phyloP scores from a whole-genome alignment of 2,113 vertebrate genomes.

The Petaurus breviceps region DNA sequence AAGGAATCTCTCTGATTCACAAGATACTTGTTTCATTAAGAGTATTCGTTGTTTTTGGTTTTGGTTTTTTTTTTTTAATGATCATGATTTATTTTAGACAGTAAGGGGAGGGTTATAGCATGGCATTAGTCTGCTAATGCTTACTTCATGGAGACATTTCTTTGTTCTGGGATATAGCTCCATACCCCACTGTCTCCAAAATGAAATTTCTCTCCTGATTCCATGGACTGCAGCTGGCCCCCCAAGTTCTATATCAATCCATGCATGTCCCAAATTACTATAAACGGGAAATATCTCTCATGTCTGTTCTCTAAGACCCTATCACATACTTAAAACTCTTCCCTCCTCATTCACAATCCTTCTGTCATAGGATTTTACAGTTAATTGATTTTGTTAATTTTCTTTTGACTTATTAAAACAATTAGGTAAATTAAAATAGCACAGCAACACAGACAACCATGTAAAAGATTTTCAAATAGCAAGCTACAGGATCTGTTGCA shows the following conservation, averaged over 20 bases:
- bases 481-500: neutral
- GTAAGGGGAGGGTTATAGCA: too few species aligned
- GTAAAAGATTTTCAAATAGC: neutral
- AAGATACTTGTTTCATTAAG: too few species aligned
- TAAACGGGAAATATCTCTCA: neutral
- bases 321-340: neutral
- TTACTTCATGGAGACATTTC: too few species aligned
- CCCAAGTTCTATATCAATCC: neutral
- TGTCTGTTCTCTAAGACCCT: neutral
- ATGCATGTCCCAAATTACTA: neutral
- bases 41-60: too few species aligned
- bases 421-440: neutral
- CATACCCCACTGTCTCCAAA: neutral
- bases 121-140: too few species aligned
- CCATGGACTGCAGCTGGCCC: too few species aligned
- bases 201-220: neutral
- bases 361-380: neutral
- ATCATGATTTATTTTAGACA: too few species aligned
- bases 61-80: too few species aligned
- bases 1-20: too few species aligned
- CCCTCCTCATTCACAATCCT: neutral
- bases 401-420: neutral
- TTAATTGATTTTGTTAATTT: neutral
- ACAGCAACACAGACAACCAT: neutral
- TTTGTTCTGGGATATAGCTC: neutral